Evolutionary conservation across 2,888 invertebrate species (phyloP), one percentile per base, ranked within the genome.

Genomic region (Cantharis lateralis): DNA sequence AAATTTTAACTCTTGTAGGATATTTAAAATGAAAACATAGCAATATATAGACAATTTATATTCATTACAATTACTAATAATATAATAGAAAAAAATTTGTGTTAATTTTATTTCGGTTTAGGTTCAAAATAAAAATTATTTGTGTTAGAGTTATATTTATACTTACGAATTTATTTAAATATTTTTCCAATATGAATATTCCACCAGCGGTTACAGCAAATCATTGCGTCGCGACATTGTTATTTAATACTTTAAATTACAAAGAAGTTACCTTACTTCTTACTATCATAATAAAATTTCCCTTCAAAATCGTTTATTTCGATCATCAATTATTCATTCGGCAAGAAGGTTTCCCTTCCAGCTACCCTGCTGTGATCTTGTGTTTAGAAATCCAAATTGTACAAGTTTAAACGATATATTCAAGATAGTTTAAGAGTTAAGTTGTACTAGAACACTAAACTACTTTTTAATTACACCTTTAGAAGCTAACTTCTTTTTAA

Each of bases 251-350:
- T 48, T 48, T 48, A 48, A 48, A 48, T 48, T 48, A 48, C 48
- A 7, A 48, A 13, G 48, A n/a, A 48, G 48, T 48, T 32, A 32
- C n/a, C 13, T 32, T 32, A 32, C 32, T 13, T 13, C 48, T 48
- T 48, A n/a, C 7, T n/a, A 48, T 48, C 48, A 48, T n/a, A 48
- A 48, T 48, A 48, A 48, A 64, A 66, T 66, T 72, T 72, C 64
- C 66, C 61, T 72, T 66, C 72, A 72, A 72, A 72, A 72, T 66
- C 72, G 72, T 72, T 72, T 72, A 72, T 72, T 66, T 72, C 72
- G 66, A 72, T 72, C 72, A 72, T 72, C 72, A 72, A 72, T 72
- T 72, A 72, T 72, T 72, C 72, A 72, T 72, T 66, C 66, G 48
- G 64, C 66, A 72, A 72, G 72, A 72, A 48, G 66, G 72, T 72